A percentile compares a stretch with the other conserved stretches of the same genome.
These are phyloP conservation scores for Crioceris asparagi DNA, from an alignment of 2,888 invertebrate genomes.

Conservation along the genomic window DNA sequence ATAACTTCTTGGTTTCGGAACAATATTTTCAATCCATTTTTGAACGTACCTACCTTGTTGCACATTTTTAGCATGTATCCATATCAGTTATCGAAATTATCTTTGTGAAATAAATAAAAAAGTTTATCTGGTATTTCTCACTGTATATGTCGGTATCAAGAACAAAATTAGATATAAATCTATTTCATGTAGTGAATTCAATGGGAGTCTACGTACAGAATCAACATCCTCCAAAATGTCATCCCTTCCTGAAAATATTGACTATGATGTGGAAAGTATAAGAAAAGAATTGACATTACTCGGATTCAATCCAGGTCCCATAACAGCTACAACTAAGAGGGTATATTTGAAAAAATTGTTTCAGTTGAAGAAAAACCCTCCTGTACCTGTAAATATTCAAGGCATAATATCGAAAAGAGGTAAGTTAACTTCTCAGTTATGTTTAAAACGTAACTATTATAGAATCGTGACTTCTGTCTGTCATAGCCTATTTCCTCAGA, in stretches of 20 bases:
- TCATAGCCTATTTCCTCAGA: too few relatives aligned
- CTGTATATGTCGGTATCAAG: too few relatives aligned
- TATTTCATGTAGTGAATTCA: conserved; percentile 26
- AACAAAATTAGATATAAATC: too few relatives aligned
- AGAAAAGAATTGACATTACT: conserved; percentile 51
- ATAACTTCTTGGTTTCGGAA: too few relatives aligned
- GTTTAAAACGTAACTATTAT: too few relatives aligned
- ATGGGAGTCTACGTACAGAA: conserved; percentile 22
- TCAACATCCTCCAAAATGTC: conserved; percentile 26
- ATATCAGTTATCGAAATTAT: too few relatives aligned
- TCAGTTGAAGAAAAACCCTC: conserved; percentile 38
- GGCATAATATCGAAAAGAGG: conserved; percentile 19
- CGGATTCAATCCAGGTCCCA: conserved; percentile 65
- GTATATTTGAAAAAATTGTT: conserved; percentile 66
- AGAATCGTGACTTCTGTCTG: too few relatives aligned
- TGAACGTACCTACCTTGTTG: too few relatives aligned
- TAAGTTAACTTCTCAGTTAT: conserved; percentile 13
- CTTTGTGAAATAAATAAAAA: too few relatives aligned
- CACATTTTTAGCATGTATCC: too few relatives aligned
- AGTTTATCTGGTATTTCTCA: too few relatives aligned
- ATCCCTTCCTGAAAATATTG: conserved; percentile 47
- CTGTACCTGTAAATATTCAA: conserved; percentile 6
- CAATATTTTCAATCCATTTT: too few relatives aligned
- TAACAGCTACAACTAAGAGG: conserved; percentile 63
- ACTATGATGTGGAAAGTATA: conserved; percentile 57